Base-by-base conservation (phyloP, 2,797 vertebrate species). In the Mus spretus region DNA sequence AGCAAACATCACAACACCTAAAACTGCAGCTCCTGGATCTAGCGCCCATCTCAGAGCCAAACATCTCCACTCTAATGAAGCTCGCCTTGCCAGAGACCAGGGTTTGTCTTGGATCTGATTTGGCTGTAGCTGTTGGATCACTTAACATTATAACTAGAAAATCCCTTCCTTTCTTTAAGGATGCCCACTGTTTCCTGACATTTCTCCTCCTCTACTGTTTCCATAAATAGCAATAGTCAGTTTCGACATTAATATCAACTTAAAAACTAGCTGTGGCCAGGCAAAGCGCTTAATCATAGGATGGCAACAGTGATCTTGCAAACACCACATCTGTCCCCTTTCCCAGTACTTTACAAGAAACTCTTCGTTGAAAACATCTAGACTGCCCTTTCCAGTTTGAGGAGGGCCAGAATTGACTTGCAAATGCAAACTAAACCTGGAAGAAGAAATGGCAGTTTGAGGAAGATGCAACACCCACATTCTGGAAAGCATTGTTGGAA, bases 71-170 rank as follows among this genome's bases (percentile, higher is more conserved):
- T 74, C 77, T 88, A 80, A 88, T 2, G 50, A 88, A 85, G 34
- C 67, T 82, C 44, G 24, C 79, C 96, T 95, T 28, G 50, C 91
- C 88, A 96, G 10, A 77, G 96, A 89, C n/a, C 74, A 77, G 78
- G 34, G 80, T 93, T 97, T 95, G 94, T 19, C 87, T 97, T 98
- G 96, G 95, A 96, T 93, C 50, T 28, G 47, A 81, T 95, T 44
- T 96, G 94, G 67, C 70, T 75, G n/a, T 77, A 89, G 65, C 63
- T 97, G 65, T 93, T 96, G 87, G 53, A 96, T 74, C 61, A 92
- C 79, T 95, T 96, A 97, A 91, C 59, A 89, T 93, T 89, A 50
- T 91, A 93, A 96, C 80, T 81, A 95, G 78, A 93, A 93, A 90
- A 78, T 85, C n/a, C 89, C 94, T 93, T 92, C n/a, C 88, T 95